These are phyloP conservation scores for Chloropsis hardwickii DNA, from an alignment of 2,113 vertebrate genomes.

Conservation along the genomic window DNA sequence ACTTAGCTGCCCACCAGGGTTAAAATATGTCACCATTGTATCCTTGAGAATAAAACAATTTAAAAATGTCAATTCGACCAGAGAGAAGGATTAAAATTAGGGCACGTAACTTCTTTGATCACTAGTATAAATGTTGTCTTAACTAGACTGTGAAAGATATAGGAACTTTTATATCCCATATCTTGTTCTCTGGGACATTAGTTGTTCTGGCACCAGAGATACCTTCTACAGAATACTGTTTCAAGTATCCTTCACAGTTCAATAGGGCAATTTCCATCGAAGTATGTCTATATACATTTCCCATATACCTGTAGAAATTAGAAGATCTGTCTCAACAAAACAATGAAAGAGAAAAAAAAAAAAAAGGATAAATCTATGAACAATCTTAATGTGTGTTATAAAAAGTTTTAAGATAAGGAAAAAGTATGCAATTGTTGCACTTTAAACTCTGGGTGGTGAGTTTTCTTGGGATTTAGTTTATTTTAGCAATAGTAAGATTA, in stretches of 20 bases:
- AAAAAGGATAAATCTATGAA: background rate
- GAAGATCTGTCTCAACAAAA: background rate
- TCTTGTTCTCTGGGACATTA: background rate
- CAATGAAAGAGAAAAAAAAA: background rate
- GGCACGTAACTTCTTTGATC: background rate
- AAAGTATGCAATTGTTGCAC: background rate
- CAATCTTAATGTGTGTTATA: background rate
- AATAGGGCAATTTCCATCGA: background rate
- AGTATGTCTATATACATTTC: background rate
- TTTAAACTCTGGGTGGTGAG: background rate
- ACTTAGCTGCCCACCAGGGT: background rate
- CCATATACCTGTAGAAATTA: background rate
- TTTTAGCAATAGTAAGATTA: constrained; percentile 59
- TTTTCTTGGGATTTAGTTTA: background rate
- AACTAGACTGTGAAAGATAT: background rate
- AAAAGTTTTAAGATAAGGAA: background rate
- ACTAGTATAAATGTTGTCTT: fast-evolving
- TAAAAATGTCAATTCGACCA: background rate
- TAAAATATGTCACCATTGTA: background rate
- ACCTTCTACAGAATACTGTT: background rate
- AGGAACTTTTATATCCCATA: background rate
- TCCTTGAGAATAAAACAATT: background rate
- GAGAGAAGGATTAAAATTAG: background rate
- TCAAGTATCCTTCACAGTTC: background rate
- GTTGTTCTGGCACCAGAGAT: background rate